Conservation (phyloP, 2,797 vertebrate genomes). For the Lemur catta region DNA sequence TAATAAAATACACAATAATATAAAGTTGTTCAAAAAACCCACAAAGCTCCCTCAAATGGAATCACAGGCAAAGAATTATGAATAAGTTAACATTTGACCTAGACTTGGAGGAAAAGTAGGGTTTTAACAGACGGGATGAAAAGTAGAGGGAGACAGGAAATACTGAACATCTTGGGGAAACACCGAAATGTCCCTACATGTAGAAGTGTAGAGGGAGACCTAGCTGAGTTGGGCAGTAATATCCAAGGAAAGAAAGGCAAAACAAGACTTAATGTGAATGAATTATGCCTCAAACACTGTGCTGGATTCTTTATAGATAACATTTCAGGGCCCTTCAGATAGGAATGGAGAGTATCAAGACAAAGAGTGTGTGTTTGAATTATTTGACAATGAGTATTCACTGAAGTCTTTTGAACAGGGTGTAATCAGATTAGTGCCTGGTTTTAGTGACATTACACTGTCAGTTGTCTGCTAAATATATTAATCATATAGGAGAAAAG, state of each 20-base stretch:
- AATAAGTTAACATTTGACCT: not conserved
- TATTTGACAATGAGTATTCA: not conserved
- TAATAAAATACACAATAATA: not conserved
- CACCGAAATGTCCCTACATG: not conserved
- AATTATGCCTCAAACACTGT: not conserved
- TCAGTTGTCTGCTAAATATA: not conserved
- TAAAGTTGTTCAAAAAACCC: not conserved
- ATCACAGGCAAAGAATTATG: not conserved
- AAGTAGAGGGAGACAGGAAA: not conserved
- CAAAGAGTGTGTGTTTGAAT: not conserved
- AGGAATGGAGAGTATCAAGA: not conserved
- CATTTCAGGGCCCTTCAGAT: not conserved
- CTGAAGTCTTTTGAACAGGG: not conserved
- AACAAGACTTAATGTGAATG: not conserved
- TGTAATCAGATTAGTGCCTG: not conserved
- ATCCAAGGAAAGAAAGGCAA: not conserved
- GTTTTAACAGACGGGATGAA: not conserved
- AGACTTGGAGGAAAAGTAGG: not conserved
- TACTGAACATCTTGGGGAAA: not conserved
- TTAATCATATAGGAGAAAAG: not conserved
- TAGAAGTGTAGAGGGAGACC: rapidly evolving
- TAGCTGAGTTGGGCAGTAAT: not conserved
- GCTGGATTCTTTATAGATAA: not conserved
- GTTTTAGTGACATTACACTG: constrained; percentile 5
- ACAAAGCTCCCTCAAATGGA: not conserved